Percentiles rank a stretch among this genome's conserved stretches.
Evolutionary conservation across 2,888 invertebrate genomes (phyloP).

Genomic region (Parthenolecanium corni): DNA sequence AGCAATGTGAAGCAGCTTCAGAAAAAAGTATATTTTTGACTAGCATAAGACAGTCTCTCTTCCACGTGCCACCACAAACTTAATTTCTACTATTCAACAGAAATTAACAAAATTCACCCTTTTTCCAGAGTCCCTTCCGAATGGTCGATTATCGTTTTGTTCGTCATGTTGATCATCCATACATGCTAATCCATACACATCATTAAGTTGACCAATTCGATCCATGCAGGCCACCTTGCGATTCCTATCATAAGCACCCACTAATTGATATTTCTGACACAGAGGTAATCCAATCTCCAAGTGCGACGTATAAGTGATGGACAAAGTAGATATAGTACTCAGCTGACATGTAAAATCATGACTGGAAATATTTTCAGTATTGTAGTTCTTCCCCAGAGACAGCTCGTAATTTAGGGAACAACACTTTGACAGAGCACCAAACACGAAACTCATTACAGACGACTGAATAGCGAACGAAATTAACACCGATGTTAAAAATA

Average conservation of each 20-base stretch:
- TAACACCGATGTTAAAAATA: background rate
- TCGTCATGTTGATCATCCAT: background rate
- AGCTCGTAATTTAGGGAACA: conserved; percentile 10
- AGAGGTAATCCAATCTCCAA: background rate
- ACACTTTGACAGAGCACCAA: conserved; percentile 7
- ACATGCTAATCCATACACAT: background rate
- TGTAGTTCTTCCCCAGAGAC: background rate
- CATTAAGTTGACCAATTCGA: background rate
- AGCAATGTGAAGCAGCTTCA: too few relatives aligned
- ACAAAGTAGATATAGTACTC: background rate
- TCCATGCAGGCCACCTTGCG: conserved; percentile 5
- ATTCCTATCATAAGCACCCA: conserved; percentile 1
- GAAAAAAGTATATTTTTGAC: too few relatives aligned
- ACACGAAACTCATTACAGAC: background rate
- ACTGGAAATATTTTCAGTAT: background rate
- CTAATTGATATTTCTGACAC: background rate
- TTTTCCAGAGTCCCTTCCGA: too few relatives aligned
- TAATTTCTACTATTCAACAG: too few relatives aligned
- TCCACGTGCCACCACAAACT: too few relatives aligned
- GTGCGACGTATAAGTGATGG: background rate
- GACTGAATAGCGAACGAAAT: background rate
- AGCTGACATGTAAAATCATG: background rate
- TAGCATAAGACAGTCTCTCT: too few relatives aligned
- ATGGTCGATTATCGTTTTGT: background rate
- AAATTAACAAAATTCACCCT: too few relatives aligned